Conservation (phyloP, 1,140 invertebrate species). For the Magallana angulata region DNA sequence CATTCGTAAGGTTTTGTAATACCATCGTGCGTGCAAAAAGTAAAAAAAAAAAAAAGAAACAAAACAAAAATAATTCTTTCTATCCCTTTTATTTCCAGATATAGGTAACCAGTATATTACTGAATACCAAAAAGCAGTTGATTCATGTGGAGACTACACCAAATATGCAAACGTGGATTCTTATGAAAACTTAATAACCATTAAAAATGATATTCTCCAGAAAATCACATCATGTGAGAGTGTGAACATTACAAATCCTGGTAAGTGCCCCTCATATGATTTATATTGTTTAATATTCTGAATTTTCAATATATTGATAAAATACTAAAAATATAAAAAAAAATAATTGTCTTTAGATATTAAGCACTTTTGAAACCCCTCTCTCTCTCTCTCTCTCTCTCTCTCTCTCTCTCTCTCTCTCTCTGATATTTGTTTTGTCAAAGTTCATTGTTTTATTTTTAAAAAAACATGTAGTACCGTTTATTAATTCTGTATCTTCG, state of each 20-base stretch:
- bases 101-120: background rate
- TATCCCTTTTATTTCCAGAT: background rate
- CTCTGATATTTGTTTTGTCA: too few species aligned
- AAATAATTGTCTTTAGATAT: too few species aligned
- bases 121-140: background rate
- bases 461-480: too few species aligned
- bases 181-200: background rate
- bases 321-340: too few species aligned
- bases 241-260: background rate
- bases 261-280: background rate
- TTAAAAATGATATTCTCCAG: background rate
- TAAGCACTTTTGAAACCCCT: too few species aligned
- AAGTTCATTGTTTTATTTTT: too few species aligned
- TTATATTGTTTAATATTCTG: background rate
- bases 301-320: too few species aligned
- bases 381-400: too few species aligned
- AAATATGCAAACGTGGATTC: background rate
- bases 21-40: background rate
- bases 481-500: too few species aligned
- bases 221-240: background rate
- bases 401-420: too few species aligned
- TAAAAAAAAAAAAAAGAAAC: background rate
- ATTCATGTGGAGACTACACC: constrained; percentile 2
- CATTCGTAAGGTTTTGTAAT: background rate
- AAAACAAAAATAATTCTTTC: too few species aligned